Conservation (phyloP, 1,140 invertebrate genomes). For the Parapsyche elsis region DNA sequence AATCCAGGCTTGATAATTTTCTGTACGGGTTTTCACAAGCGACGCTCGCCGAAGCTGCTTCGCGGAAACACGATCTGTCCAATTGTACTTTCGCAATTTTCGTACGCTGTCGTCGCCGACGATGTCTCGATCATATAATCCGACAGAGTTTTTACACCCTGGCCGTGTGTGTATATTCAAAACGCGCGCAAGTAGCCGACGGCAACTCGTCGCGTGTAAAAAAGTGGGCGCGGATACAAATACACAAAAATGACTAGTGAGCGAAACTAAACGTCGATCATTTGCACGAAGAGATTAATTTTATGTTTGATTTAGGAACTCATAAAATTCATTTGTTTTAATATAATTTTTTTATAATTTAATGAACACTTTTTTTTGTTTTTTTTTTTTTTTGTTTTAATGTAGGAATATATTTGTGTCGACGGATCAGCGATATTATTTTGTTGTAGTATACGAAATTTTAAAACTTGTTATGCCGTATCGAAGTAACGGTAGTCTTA, state of each 20-base stretch:
- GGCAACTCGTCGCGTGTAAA: background rate
- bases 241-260: background rate
- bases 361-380: conserved; percentile 3
- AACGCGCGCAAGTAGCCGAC: conserved; percentile 24
- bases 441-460: conserved; percentile 3
- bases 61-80: conserved; percentile 28
- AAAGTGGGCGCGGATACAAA: background rate
- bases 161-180: background rate
- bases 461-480: conserved; percentile 19
- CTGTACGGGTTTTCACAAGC: conserved; percentile 44
- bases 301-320: conserved; percentile 12
- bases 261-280: background rate
- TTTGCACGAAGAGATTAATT: background rate
- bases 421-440: background rate
- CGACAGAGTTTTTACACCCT: background rate
- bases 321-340: conserved; percentile 18
- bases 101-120: background rate
- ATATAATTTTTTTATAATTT: background rate
- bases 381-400: background rate
- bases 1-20: conserved; percentile 56
- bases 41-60: conserved; percentile 32
- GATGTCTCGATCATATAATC: conserved; percentile 16
- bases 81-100: conserved; percentile 31
- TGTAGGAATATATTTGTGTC: background rate
- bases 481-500: conserved; percentile 33